Conservation (phyloP, 2,113 vertebrate genomes). For the Mesembrinibis cayennensis region DNA sequence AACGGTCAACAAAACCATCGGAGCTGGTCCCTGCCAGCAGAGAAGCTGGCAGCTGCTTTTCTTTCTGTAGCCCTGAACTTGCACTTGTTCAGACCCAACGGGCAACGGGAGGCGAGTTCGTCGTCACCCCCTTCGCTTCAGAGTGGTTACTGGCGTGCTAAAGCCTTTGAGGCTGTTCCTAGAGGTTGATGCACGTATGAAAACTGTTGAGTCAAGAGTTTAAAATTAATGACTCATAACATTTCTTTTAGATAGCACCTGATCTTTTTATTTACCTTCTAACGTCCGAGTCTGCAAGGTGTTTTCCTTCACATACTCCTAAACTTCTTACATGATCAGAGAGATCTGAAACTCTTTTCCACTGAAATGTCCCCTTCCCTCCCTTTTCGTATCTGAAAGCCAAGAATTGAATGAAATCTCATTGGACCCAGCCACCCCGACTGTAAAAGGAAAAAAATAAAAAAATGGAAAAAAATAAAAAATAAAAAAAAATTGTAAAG, state of each 20-base stretch:
- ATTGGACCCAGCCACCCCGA: neutral
- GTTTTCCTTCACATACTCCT: neutral
- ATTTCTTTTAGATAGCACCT: neutral
- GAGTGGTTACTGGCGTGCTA: neutral
- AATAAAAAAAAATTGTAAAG: neutral
- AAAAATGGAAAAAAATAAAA: too few relatives aligned
- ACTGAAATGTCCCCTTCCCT: neutral
- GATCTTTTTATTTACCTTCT: neutral
- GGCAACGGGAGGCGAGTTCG: neutral
- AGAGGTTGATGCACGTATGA: neutral
- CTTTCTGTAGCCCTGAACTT: neutral
- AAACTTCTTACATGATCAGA: neutral
- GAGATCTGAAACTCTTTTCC: neutral
- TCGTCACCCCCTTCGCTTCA: neutral
- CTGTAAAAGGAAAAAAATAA: neutral
- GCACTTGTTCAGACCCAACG: rapidly evolving
- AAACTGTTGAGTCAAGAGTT: neutral
- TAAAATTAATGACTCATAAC: neutral
- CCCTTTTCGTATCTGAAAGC: neutral
- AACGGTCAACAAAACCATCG: neutral
- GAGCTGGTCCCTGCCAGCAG: rapidly evolving
- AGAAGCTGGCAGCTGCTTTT: neutral
- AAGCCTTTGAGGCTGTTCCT: rapidly evolving
- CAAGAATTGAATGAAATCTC: neutral
- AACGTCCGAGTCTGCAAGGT: neutral